Base-by-base conservation (phyloP, 2,113 vertebrate species). In the Aplodontia rufa region DNA sequence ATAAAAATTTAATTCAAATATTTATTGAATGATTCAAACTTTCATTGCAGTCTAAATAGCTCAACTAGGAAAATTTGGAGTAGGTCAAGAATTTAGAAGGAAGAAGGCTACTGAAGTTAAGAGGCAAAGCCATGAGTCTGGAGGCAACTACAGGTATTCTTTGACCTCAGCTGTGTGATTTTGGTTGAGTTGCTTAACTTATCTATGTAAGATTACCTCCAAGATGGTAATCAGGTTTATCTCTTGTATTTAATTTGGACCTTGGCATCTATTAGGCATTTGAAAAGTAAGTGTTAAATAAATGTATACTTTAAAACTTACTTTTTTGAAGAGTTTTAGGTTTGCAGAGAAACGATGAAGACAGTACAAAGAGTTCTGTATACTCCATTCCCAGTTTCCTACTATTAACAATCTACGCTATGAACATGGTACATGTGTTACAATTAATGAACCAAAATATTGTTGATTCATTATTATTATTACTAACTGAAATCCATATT, bases 351-450 rank as follows among this genome's bases (percentile, higher is more conserved):
- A 81, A 32, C 42, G 85, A 17, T 55, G n/a, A 91, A 32, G 30
- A 80, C 47, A 47, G 26, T 35, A 86, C 22, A 76, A 80, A 88
- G 6, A 78, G 42, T 93, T 82, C n/a, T 5, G 19, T 14, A 32
- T 66, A 40, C 45, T 28, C 64, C 11, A 62, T 30, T 11, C 4
- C n/a, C 22, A 90, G 13, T 55, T 80, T 88, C 35, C 58, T 40
- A 60, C 58, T 80, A 85, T 88, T 92, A 91, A 62, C 24, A 47
- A 85, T 28, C 95, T 92, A 62, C n/a, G n/a, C n/a, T 3, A 78
- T 82, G 86, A 91, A 10, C 45, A 12, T 58, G 30, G 11, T 37
- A 60, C 32, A 68, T 82, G 93, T 78, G 30, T 62, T 90, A 40
- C 5, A 87, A 17, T 49, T 93, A 79, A 92, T 84, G 53, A 94